Evolutionary conservation across 1,140 invertebrate species (phyloP).

Genomic region (Caenorhabditis remanei): DNA sequence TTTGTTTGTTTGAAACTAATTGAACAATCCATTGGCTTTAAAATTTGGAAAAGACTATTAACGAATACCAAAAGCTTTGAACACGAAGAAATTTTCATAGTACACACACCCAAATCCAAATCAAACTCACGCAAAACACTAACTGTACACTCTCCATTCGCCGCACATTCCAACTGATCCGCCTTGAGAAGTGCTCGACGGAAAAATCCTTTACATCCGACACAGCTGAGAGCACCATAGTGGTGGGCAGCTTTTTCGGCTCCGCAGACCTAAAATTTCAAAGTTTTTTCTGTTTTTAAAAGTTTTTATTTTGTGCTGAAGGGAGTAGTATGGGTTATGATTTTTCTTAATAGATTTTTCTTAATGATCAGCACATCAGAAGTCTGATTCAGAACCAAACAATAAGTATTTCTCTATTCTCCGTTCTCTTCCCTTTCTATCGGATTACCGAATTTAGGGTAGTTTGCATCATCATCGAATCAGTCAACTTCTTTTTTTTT

Average conservation of each 20-base stretch:
- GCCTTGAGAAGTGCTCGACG: slow-evolving; percentile 75
- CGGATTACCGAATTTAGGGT: background rate
- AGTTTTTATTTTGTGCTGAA: no score
- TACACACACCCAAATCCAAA: no score
- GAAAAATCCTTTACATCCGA: slow-evolving; percentile 75
- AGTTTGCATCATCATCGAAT: background rate
- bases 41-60: no score
- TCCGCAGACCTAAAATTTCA: slow-evolving; percentile 33
- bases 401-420: background rate
- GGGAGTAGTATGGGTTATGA: no score
- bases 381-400: background rate
- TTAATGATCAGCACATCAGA: background rate
- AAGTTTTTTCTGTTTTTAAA: background rate
- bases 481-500: background rate
- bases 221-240: slow-evolving; percentile 72
- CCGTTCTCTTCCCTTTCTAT: background rate
- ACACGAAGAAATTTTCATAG: no score
- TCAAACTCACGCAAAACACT: slow-evolving; percentile 52
- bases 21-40: no score
- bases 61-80: no score
- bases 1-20: no score
- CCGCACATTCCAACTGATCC: slow-evolving; percentile 75
- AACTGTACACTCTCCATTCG: slow-evolving; percentile 72
- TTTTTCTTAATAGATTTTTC: no score
- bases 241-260: slow-evolving; percentile 36